Evolutionary conservation across 2,888 invertebrate genomes (phyloP).

Genomic region (Drosophila imparisetae): DNA sequence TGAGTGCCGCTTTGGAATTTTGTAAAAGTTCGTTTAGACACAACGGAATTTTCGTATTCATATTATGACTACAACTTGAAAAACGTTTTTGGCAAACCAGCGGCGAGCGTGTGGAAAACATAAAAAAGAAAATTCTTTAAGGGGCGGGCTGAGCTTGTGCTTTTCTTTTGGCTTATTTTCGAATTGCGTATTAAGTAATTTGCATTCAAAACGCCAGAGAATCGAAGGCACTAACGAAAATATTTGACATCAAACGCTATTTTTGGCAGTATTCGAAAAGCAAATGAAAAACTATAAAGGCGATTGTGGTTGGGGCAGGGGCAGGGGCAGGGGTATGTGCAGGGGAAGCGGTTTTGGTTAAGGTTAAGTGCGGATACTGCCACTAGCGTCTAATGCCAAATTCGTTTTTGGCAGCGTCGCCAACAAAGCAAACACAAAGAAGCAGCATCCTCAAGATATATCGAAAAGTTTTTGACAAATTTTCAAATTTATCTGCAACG

Average conservation of each 20-base stretch:
- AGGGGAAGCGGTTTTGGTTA: constrained; percentile 43
- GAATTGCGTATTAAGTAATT: constrained; percentile 63
- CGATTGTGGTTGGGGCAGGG: background rate
- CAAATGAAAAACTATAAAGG: constrained; percentile 4
- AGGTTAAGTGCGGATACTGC: constrained; percentile 70
- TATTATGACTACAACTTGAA: constrained; percentile 41
- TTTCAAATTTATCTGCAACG: constrained; percentile 56
- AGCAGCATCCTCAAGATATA: constrained; percentile 14
- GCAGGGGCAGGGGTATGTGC: background rate
- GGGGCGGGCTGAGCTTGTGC: background rate
- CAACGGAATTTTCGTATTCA: constrained; percentile 31
- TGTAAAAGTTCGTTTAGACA: constrained; percentile 61
- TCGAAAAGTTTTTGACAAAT: constrained; percentile 64
- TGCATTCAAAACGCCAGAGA: constrained; percentile 41
- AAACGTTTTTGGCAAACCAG: constrained; percentile 45
- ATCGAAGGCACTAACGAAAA: constrained; percentile 18
- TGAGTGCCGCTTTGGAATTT: constrained; percentile 60
- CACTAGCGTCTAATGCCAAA: constrained; percentile 56
- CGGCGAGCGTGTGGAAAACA: constrained; percentile 36
- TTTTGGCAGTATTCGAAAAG: constrained; percentile 36
- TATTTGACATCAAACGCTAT: constrained; percentile 60
- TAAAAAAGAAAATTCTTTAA: constrained; percentile 31
- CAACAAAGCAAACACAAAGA: constrained; percentile 43
- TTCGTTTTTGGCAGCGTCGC: constrained; percentile 63
- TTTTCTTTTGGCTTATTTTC: constrained; percentile 31